These are phyloP conservation scores for Sorex araneus DNA, from an alignment of 2,113 vertebrate species.

Conservation along the genomic window DNA sequence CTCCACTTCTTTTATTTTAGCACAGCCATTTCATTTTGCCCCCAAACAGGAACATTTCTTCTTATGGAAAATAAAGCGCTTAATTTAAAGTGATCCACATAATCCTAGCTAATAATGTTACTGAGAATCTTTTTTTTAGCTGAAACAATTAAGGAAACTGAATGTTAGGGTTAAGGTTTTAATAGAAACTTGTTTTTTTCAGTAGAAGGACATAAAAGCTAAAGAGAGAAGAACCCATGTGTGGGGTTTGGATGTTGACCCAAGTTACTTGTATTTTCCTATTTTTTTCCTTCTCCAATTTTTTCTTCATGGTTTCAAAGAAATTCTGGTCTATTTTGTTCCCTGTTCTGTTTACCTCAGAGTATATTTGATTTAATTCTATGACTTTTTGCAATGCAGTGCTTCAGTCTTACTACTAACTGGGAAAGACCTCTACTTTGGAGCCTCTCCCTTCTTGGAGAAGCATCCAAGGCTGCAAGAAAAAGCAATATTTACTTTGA, in stretches of 20 bases:
- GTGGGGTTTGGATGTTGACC: neutral
- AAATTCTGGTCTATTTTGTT: constrained; percentile 1
- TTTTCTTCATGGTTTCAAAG: constrained; percentile 1
- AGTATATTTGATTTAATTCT: neutral
- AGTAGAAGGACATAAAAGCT: neutral
- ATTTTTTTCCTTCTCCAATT: neutral
- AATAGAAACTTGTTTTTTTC: too few species aligned
- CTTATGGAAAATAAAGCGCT: constrained; percentile 34
- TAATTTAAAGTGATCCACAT: constrained; percentile 19
- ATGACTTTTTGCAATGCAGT: neutral
- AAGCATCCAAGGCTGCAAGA: neutral
- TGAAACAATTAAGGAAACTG: neutral
- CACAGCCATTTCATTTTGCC: constrained; percentile 36
- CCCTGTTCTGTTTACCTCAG: neutral
- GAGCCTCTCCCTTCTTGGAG: neutral
- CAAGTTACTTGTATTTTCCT: neutral
- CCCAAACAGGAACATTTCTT: neutral
- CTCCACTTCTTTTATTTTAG: constrained; percentile 26
- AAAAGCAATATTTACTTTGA: neutral
- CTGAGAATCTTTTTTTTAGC: neutral
- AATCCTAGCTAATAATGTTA: constrained; percentile 19
- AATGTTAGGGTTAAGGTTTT: too few species aligned
- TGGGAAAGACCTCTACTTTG: neutral
- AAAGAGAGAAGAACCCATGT: neutral
- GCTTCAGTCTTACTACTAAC: neutral